These are phyloP conservation scores for Drosophila pruinosa DNA, from an alignment of 1,140 invertebrate genomes.

Conservation along the genomic window DNA sequence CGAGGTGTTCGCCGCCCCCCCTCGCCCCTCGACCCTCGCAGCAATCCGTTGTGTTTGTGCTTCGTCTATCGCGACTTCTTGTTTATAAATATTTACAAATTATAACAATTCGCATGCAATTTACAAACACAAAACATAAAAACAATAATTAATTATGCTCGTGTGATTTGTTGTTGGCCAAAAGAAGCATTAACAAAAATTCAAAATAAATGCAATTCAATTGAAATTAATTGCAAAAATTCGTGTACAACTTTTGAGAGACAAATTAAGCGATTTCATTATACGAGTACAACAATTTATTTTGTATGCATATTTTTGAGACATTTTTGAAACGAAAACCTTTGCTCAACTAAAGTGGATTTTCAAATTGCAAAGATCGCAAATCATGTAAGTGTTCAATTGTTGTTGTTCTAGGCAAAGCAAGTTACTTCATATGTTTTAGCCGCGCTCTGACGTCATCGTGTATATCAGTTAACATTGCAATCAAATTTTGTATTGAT, in stretches of 20 bases:
- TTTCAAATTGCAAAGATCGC: slow-evolving; percentile 10
- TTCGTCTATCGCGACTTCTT: slow-evolving; percentile 24
- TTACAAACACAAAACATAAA: slow-evolving; percentile 12
- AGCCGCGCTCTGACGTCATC: slow-evolving; percentile 28
- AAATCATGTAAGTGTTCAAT: slow-evolving; percentile 28
- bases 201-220: slow-evolving; percentile 9
- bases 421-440: slow-evolving; percentile 21
- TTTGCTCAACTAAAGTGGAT: slow-evolving; percentile 14
- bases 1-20: slow-evolving; percentile 28
- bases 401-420: neutral
- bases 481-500: slow-evolving; percentile 41
- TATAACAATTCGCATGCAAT: slow-evolving; percentile 24
- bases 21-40: slow-evolving; percentile 8
- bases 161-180: slow-evolving; percentile 26
- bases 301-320: slow-evolving; percentile 32
- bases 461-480: slow-evolving; percentile 18
- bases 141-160: neutral
- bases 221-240: neutral
- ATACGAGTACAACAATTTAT: slow-evolving; percentile 2
- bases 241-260: neutral
- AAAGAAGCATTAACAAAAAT: slow-evolving; percentile 15
- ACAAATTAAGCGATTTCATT: neutral
- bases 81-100: slow-evolving; percentile 42
- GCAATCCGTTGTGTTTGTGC: slow-evolving; percentile 2
- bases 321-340: slow-evolving; percentile 11